phyloP scores from a whole-genome alignment of 2,888 invertebrate species.

The Chrysolina americana region DNA sequence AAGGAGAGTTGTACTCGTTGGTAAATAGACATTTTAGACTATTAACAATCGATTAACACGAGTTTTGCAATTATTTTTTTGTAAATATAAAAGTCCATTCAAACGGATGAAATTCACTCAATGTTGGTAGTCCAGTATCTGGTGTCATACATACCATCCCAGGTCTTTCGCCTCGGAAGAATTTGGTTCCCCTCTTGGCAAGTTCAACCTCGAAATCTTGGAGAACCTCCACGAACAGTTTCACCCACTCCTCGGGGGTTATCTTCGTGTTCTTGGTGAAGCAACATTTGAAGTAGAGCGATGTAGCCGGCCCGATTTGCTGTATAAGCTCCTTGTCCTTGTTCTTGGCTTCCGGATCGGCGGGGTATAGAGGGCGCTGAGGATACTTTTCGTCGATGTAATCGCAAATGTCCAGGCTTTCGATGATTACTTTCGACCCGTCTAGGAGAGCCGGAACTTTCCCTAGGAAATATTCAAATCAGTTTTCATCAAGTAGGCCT shows the following conservation, averaged over 20 bases:
- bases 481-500: no score
- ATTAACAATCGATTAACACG: no score
- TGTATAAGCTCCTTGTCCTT: slow-evolving; percentile 62
- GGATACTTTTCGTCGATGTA: slow-evolving; percentile 74
- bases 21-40: no score
- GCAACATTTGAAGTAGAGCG: slow-evolving; percentile 57
- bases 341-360: slow-evolving; percentile 65
- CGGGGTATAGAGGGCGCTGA: slow-evolving; percentile 70
- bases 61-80: no score
- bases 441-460: slow-evolving; percentile 70
- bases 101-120: no score
- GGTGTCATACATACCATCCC: slow-evolving; percentile 58
- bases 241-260: slow-evolving; percentile 60
- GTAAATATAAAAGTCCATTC: no score
- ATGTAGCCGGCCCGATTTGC: slow-evolving; percentile 57
- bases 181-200: slow-evolving; percentile 56
- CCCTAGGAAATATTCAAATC: slow-evolving; percentile 60
- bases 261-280: slow-evolving; percentile 55
- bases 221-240: slow-evolving; percentile 58
- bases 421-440: slow-evolving; percentile 70
- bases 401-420: slow-evolving; percentile 72
- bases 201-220: slow-evolving; percentile 64
- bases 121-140: no score
- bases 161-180: slow-evolving; percentile 63
- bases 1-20: no score